These are phyloP conservation scores for Nephila pilipes DNA, from an alignment of 1,140 invertebrate species.

Conservation along the genomic window DNA sequence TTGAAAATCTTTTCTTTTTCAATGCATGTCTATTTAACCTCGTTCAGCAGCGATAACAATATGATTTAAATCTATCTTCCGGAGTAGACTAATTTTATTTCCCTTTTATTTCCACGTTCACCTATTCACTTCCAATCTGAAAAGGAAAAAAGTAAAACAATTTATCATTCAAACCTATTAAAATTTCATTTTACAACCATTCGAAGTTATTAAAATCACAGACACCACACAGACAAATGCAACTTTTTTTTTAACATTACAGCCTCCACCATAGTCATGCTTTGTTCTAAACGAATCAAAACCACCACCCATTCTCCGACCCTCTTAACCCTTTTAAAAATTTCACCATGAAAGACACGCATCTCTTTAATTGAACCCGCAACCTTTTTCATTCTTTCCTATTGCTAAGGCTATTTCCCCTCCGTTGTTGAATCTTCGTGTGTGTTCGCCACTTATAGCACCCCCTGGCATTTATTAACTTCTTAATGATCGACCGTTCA, in stretches of 20 bases:
- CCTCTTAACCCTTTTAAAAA: neutral
- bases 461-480: conserved; percentile 24
- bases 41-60: no score
- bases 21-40: no score
- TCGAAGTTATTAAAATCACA: neutral
- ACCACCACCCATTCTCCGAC: neutral
- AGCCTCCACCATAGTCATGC: neutral
- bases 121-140: no score
- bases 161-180: no score
- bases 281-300: conserved; percentile 3
- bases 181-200: no score
- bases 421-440: conserved; percentile 7
- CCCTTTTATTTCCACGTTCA: no score
- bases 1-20: no score
- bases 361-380: neutral
- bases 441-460: conserved; percentile 27
- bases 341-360: neutral
- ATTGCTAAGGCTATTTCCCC: neutral
- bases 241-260: no score
- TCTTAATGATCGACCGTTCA: conserved; percentile 40
- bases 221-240: neutral
- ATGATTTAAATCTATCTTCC: no score
- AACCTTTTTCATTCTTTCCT: neutral
- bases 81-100: no score
- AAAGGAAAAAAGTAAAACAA: no score